A percentile compares a stretch with the other conserved stretches of the same genome.
phyloP scores from a whole-genome alignment of 92 coral and sea anemone genomes.

The Paragorgia papillata region DNA sequence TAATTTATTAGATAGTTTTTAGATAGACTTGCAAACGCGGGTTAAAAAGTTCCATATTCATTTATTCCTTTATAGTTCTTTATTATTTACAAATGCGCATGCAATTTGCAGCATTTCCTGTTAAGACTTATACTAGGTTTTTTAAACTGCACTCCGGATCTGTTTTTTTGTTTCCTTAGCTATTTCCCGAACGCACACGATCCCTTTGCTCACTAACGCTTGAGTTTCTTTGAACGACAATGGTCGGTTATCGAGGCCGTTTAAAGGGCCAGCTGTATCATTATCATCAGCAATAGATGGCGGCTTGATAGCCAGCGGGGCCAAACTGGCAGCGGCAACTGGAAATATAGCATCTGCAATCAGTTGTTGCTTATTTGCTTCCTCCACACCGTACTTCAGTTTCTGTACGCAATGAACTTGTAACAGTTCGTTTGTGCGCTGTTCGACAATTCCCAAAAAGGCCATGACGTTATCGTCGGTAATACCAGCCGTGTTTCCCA shows the following conservation, averaged over 20 bases:
- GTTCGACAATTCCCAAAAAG: conserved; percentile 91
- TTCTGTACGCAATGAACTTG: conserved; percentile 68
- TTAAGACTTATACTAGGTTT: too few species aligned
- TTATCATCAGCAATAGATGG: conserved; percentile 78
- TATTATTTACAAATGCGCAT: too few species aligned
- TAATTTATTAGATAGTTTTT: too few species aligned
- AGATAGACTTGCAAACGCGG: too few species aligned
- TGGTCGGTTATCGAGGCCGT: conserved; percentile 16
- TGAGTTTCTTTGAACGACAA: conserved; percentile 42
- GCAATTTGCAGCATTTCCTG: too few species aligned
- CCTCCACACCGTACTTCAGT: conserved; percentile 60
- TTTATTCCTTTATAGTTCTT: too few species aligned
- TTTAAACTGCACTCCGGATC: conserved; percentile 24
- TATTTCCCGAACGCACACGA: conserved; percentile 1
- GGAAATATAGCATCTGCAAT: conserved; percentile 72
- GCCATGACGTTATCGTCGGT: conserved; percentile 83
- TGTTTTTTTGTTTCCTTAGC: conserved; percentile 15
- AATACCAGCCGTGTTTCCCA: conserved; percentile 81
- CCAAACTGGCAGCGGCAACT: conserved; percentile 65
- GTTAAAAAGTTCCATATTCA: too few species aligned
- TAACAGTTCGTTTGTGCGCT: conserved; percentile 81
- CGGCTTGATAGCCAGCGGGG: conserved; percentile 63
- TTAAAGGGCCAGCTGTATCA: conserved; percentile 41
- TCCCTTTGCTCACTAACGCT: conserved; percentile 32
- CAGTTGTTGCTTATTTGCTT: conserved; percentile 49